These are phyloP conservation scores for Melitaea athalia DNA, from an alignment of 2,888 invertebrate genomes.

Conservation along the genomic window DNA sequence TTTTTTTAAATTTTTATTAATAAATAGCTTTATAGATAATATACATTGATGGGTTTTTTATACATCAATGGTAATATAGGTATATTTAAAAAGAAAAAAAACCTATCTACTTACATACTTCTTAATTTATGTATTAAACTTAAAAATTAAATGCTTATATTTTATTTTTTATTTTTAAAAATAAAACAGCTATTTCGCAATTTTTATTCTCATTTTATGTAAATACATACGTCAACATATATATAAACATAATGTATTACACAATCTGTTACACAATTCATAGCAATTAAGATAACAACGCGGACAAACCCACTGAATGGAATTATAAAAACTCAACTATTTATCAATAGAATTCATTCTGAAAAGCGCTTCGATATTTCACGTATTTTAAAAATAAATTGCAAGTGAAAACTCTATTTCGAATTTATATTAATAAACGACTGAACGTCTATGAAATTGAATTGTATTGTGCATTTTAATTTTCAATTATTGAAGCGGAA, in stretches of 20 bases:
- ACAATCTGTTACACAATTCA: conserved; percentile 30
- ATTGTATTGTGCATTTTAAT: neutral
- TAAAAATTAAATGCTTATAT: too few relatives aligned
- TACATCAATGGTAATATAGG: too few relatives aligned
- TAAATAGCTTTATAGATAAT: too few relatives aligned
- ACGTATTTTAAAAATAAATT: neutral
- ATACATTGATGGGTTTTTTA: too few relatives aligned
- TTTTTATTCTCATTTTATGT: neutral
- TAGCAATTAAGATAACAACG: conserved; percentile 22
- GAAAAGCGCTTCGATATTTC: neutral
- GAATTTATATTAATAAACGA: neutral
- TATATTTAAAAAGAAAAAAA: too few relatives aligned
- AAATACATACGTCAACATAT: neutral
- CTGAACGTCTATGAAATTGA: neutral
- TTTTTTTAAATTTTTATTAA: too few relatives aligned
- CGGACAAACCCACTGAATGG: conserved; percentile 21
- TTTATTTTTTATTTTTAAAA: too few relatives aligned
- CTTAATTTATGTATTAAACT: too few relatives aligned
- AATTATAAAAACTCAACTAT: conserved; percentile 13
- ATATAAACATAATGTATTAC: conserved; percentile 19
- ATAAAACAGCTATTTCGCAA: too few relatives aligned
- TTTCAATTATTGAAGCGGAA: neutral
- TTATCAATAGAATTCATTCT: conserved; percentile 4
- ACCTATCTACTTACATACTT: too few relatives aligned
- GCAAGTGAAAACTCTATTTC: neutral